These are phyloP conservation scores for Sphyrna mokarran DNA, from an alignment of 2,113 vertebrate species.

Conservation along the genomic window DNA sequence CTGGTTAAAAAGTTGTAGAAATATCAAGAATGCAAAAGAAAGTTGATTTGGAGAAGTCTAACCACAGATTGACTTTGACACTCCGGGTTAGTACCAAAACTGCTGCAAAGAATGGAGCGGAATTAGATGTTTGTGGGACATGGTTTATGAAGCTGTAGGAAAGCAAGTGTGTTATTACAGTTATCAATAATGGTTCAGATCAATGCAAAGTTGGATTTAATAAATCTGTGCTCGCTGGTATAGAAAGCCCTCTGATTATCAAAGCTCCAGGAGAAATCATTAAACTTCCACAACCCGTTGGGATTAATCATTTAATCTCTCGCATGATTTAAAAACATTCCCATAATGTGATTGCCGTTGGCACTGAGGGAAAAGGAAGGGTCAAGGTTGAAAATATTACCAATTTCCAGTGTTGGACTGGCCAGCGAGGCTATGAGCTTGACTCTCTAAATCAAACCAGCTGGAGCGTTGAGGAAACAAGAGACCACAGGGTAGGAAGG, in stretches of 20 bases:
- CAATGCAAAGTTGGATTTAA: not conserved
- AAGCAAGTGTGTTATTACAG: not conserved
- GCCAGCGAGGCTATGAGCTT: not conserved
- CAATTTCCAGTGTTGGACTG: not conserved
- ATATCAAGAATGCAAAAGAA: not conserved
- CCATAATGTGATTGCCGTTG: not conserved
- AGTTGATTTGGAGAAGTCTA: not conserved
- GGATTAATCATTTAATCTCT: not conserved
- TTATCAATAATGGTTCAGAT: not conserved
- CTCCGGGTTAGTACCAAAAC: not conserved
- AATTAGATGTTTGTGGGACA: not conserved
- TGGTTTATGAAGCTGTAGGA: not conserved
- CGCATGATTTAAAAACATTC: not conserved
- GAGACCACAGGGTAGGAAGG: too few species aligned
- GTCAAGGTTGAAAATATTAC: not conserved
- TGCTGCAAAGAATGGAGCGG: not conserved
- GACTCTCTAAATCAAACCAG: not conserved
- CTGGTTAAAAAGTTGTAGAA: not conserved
- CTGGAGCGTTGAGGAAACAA: not conserved
- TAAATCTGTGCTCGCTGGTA: not conserved
- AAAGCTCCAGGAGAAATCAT: not conserved
- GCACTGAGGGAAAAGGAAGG: not conserved
- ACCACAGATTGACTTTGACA: not conserved
- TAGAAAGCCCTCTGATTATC: not conserved
- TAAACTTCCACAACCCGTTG: not conserved